Percentiles rank a stretch among this genome's conserved stretches.
These are phyloP conservation scores for Panulirus ornatus DNA, from an alignment of 1,140 invertebrate species.

Conservation along the genomic window DNA sequence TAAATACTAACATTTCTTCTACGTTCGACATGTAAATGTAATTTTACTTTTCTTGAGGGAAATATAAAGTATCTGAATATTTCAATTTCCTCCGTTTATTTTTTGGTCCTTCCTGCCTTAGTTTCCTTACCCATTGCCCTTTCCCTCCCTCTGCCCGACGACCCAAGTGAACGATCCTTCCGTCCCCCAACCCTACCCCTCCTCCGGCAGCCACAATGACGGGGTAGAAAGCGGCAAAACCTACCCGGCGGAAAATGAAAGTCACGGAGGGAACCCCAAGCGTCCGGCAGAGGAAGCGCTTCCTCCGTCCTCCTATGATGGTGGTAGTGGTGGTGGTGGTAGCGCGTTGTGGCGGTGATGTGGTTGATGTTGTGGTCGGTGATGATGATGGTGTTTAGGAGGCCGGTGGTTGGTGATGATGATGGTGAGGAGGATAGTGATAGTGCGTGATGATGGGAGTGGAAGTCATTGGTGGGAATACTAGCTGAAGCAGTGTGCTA, in stretches of 20 bases:
- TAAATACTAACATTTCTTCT: no score
- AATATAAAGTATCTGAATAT: no score
- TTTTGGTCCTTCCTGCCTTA: neutral
- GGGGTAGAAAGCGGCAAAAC: neutral
- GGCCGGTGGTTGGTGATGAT: neutral
- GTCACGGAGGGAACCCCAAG: neutral
- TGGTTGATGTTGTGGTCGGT: neutral
- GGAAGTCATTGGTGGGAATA: no score
- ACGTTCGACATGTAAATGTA: no score
- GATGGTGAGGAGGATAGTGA: neutral
- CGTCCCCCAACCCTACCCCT: neutral
- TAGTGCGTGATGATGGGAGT: no score
- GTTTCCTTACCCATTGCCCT: conserved; percentile 20
- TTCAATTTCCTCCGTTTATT: neutral
- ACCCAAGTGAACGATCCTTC: no score
- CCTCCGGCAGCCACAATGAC: neutral
- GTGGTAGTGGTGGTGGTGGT: neutral
- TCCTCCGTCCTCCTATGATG: neutral
- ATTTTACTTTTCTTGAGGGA: no score
- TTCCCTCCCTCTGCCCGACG: conserved; percentile 34
- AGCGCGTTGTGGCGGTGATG: neutral
- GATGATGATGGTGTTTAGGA: neutral
- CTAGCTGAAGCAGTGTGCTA: no score
- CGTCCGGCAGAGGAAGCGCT: neutral
- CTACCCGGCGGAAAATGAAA: conserved; percentile 12